Evolutionary conservation across 2,113 vertebrate species (phyloP).

Genomic region (Eonycteris spelaea): DNA sequence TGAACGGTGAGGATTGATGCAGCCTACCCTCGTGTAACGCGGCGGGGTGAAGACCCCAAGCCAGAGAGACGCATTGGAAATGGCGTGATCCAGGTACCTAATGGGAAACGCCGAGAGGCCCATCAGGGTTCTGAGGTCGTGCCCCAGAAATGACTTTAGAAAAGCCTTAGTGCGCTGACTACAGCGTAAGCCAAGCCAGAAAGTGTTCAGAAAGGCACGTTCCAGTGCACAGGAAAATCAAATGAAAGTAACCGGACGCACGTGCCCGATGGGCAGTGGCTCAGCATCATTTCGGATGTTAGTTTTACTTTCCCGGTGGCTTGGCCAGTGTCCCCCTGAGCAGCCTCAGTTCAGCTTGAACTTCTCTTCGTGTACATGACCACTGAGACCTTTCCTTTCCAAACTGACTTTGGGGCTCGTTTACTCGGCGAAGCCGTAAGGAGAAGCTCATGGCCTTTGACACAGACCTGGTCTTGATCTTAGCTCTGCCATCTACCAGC

Average conservation of each 20-base stretch:
- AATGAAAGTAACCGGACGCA: not conserved
- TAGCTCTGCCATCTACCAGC: not conserved
- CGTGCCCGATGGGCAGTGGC: not conserved
- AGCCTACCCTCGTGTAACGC: not conserved
- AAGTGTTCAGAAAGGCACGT: not conserved
- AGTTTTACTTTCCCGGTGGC: not conserved
- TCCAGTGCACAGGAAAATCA: not conserved
- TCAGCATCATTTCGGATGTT: not conserved
- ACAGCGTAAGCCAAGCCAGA: not conserved
- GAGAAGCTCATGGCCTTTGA: not conserved
- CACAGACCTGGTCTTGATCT: not conserved
- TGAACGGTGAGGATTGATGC: not conserved
- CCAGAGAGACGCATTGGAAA: not conserved
- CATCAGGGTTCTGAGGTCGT: not conserved
- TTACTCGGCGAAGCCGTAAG: not conserved
- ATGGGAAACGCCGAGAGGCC: not conserved
- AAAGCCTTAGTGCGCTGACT: not conserved
- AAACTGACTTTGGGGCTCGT: not conserved
- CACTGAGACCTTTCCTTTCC: not conserved
- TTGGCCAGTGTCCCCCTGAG: not conserved
- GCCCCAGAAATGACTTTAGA: not conserved
- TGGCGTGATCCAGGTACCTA: not conserved
- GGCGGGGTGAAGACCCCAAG: not conserved
- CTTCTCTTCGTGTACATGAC: not conserved
- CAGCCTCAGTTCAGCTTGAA: not conserved